A percentile compares a stretch with the other conserved stretches of the same genome.
Evolutionary conservation across 2,113 vertebrate species (phyloP).

Genomic region (Eudyptes chrysolophus): DNA sequence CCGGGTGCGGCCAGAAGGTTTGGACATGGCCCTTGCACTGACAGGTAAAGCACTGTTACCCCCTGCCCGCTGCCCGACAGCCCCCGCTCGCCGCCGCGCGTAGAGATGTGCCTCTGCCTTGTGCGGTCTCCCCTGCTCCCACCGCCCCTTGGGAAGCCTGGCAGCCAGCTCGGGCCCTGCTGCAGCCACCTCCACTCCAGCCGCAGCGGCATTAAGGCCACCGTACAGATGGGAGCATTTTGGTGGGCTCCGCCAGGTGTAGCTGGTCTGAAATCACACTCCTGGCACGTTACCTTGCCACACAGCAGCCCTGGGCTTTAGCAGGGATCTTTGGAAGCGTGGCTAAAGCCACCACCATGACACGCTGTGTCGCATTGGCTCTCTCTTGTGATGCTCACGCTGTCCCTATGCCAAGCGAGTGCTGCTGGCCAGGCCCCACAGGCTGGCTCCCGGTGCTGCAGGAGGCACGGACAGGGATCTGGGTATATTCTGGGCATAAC

Average conservation of each 20-base stretch:
- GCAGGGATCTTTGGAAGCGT: not conserved
- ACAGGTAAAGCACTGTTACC: constrained; percentile 74
- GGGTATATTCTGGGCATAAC: not conserved
- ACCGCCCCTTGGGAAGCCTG: not conserved
- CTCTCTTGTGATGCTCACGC: not conserved
- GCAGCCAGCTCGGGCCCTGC: not conserved
- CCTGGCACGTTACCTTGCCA: not conserved
- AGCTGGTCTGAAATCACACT: not conserved
- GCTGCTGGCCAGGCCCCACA: not conserved
- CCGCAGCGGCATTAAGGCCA: not conserved
- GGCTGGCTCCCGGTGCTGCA: not conserved
- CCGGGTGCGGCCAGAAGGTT: not conserved
- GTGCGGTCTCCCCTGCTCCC: not conserved
- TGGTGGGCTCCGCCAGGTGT: not conserved
- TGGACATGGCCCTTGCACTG: constrained; percentile 59
- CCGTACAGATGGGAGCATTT: not conserved
- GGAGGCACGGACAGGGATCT: not conserved
- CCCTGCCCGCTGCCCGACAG: not conserved
- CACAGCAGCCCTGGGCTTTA: not conserved
- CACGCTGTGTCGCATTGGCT: rapidly evolving
- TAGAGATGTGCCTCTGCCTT: not conserved
- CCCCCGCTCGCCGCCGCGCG: rapidly evolving
- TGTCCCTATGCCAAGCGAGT: rapidly evolving
- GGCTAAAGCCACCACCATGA: not conserved
- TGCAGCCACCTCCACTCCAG: not conserved